Conservation (phyloP, 64 coral and sea anemone genomes). For the Catalaphyllia jardinei region DNA sequence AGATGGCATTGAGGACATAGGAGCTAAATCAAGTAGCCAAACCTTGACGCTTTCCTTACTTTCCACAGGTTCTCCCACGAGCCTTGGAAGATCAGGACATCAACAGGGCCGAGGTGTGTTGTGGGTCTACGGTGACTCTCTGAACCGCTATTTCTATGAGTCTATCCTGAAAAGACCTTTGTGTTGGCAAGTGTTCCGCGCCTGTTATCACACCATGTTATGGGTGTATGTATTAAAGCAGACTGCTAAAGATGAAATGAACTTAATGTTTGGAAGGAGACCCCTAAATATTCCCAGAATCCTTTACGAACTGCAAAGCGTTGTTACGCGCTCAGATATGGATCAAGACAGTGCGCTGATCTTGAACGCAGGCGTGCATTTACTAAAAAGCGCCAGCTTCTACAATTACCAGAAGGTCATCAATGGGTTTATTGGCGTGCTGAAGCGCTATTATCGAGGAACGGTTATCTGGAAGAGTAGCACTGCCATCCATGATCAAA, state of each 20-base stretch:
- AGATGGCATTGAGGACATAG: neutral
- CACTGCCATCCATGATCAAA: slow-evolving; percentile 72
- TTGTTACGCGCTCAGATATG: slow-evolving; percentile 73
- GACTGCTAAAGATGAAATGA: slow-evolving; percentile 76
- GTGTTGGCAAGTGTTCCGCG: slow-evolving; percentile 75
- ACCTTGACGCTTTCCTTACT: neutral
- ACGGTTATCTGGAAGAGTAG: slow-evolving; percentile 91
- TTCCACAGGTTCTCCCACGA: slow-evolving; percentile 11
- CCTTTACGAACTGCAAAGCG: slow-evolving; percentile 59
- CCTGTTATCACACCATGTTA: slow-evolving; percentile 90
- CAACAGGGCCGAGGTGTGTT: slow-evolving; percentile 73
- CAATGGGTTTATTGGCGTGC: slow-evolving; percentile 73
- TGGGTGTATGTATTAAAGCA: slow-evolving; percentile 88
- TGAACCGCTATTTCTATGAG: slow-evolving; percentile 84
- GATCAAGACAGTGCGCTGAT: slow-evolving; percentile 79
- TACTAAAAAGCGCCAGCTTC: slow-evolving; percentile 88
- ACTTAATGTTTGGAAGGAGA: slow-evolving; percentile 65
- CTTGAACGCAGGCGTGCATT: slow-evolving; percentile 83
- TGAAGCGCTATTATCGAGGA: slow-evolving; percentile 73
- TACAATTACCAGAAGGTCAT: slow-evolving; percentile 91
- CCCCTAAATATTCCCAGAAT: slow-evolving; percentile 87
- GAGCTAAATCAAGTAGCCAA: neutral
- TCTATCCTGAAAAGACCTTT: slow-evolving; percentile 64
- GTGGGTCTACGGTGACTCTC: slow-evolving; percentile 86
- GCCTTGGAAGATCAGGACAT: slow-evolving; percentile 58